Conservation (phyloP, 2,113 vertebrate genomes). For the Spermophilus dauricus region DNA sequence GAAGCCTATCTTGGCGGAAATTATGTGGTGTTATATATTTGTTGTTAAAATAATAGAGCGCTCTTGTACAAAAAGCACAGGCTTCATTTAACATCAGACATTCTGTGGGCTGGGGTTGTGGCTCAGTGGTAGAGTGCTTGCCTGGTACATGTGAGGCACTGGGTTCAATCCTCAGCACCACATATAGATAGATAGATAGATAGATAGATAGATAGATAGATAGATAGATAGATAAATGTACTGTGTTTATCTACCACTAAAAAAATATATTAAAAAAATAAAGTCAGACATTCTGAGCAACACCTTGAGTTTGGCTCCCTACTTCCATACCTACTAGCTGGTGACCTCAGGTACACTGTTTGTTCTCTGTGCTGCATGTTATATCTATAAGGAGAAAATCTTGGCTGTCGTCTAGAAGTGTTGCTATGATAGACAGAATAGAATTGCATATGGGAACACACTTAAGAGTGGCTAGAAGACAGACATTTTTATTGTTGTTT, state of each 20-base stretch:
- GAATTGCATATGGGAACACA: neutral
- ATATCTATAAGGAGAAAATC: neutral
- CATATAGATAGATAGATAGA: no score
- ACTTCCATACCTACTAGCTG: neutral
- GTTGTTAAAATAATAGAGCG: neutral
- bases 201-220: no score
- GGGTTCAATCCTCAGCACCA: no score
- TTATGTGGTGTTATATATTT: neutral
- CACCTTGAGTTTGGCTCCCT: neutral
- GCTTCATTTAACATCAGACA: neutral
- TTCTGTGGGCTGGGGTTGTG: neutral
- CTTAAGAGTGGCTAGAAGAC: neutral
- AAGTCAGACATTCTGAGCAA: neutral
- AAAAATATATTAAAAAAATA: no score
- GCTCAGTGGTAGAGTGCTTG: no score
- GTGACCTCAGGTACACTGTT: neutral
- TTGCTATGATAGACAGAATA: neutral
- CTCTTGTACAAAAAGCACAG: neutral
- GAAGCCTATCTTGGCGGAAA: neutral
- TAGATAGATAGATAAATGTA: no score
- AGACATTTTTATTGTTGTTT: neutral
- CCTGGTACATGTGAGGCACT: no score
- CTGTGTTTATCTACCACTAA: no score
- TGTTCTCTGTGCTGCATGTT: neutral
- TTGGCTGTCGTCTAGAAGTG: neutral